Evolutionary conservation across 2,113 vertebrate species (phyloP).

Genomic region (Empidonax traillii): DNA sequence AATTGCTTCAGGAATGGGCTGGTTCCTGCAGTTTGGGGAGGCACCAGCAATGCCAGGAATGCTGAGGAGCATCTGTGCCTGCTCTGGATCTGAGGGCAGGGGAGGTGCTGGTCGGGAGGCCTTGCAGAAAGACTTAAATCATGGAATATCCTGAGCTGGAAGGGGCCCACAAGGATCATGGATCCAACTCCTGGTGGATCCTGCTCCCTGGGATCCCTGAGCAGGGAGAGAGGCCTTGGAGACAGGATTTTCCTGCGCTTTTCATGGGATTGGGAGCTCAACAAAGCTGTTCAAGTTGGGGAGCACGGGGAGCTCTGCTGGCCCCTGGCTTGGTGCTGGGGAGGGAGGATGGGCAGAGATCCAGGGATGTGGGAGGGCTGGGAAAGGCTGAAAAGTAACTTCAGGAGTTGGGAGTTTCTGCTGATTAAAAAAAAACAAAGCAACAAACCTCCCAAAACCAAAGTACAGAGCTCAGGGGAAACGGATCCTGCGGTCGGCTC

Average conservation of each 20-base stretch:
- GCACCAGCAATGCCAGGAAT: too few species aligned
- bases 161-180: not conserved
- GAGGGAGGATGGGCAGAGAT: not conserved
- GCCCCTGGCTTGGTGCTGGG: not conserved
- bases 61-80: not conserved
- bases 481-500: too few species aligned
- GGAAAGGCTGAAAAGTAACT: not conserved
- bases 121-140: not conserved
- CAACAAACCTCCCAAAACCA: not conserved
- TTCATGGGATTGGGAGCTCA: too few species aligned
- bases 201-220: too few species aligned
- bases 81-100: rapidly evolving
- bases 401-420: not conserved
- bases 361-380: not conserved
- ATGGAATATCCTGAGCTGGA: not conserved
- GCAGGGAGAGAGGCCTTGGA: too few species aligned
- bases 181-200: not conserved
- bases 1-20: not conserved
- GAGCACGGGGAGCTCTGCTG: not conserved
- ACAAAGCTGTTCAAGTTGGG: not conserved
- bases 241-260: too few species aligned
- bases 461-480: rapidly evolving
- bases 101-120: rapidly evolving
- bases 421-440: not conserved
- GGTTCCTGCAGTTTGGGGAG: not conserved